Evolutionary conservation across 2,113 vertebrate species (phyloP).

Genomic region (Ptychochromis oligacanthus): DNA sequence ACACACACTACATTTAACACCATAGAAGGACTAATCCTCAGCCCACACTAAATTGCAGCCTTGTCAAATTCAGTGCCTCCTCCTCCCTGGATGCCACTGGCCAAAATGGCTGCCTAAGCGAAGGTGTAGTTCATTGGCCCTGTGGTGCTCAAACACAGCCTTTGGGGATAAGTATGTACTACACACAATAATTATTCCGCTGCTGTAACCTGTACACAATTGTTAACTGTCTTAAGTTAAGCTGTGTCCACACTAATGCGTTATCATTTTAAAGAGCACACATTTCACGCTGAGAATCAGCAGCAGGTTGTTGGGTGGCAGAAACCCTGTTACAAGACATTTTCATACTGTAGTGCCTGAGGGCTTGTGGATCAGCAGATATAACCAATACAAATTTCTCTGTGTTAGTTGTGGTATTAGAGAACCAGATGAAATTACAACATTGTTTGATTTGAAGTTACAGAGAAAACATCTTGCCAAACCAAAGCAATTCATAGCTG

Average conservation of each 20-base stretch:
- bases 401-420: too few relatives aligned
- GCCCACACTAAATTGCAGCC: slow-evolving; percentile 41
- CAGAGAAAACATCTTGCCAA: too few relatives aligned
- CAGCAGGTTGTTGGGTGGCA: background rate
- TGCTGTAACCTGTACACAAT: background rate
- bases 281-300: background rate
- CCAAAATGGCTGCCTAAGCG: slow-evolving; percentile 68
- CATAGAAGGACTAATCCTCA: background rate
- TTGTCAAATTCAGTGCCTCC: slow-evolving; percentile 72
- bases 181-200: slow-evolving; percentile 42
- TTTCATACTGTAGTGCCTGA: too few relatives aligned
- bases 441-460: too few relatives aligned
- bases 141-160: slow-evolving; percentile 5
- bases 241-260: background rate
- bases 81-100: slow-evolving; percentile 61
- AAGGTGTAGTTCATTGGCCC: slow-evolving; percentile 65
- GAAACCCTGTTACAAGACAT: background rate
- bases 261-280: background rate
- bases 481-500: too few relatives aligned
- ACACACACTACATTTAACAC: background rate
- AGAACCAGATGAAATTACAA: too few relatives aligned
- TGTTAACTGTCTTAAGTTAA: background rate
- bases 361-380: too few relatives aligned
- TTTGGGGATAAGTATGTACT: slow-evolving; percentile 60
- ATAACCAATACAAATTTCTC: too few relatives aligned